Evolutionary conservation across 2,113 vertebrate species (phyloP), one percentile per base, ranked within the genome.

Genomic region (Gallinago media): DNA sequence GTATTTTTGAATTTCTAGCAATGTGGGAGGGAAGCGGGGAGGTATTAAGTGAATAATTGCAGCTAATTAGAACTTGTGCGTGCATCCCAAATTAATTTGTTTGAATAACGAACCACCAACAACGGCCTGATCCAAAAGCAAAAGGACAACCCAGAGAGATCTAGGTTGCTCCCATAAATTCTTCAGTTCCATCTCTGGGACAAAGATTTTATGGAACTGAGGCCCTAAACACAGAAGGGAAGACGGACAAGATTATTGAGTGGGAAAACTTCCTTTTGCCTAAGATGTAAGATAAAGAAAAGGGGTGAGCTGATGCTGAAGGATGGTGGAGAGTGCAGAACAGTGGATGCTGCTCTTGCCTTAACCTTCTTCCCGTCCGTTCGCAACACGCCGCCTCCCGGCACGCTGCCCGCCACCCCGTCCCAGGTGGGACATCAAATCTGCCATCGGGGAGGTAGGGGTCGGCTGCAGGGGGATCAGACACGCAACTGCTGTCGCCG

Each of bases 101-200:
- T 88, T 78, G 92, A 96, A 81, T 89, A 94, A 96, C 85, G 83
- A 94, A 89, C 83, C 68, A 73, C 85, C 90, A 85, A 9, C 86
- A 85, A 29, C 65, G 87, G 67, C 19, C 22, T 58, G 54, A 72
- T 85, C 59, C 52, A 92, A 92, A 52, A 72, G 81, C 4, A 54
- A 91, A 85, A 71, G 46, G 58, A 59, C 21, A 26, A 32, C 31
- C 58, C 47, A 34, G 59, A 71, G 74, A 72, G 27, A 62, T 13
- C 46, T 32, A 81, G 56, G 80, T 47, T 81, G 27, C 47, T 73
- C 65, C 40, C 40, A 26, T 67, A 46, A 90, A 73, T 71, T 62
- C 74, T 85, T 70, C 65, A 49, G 50, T n/a, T 36, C 50, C 13
- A 4, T 1, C 5, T 56, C 70, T 38, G 38, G 32, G 32, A 88